Base-by-base conservation (phyloP, 2,113 vertebrate species). In the Donacobius atricapilla region DNA sequence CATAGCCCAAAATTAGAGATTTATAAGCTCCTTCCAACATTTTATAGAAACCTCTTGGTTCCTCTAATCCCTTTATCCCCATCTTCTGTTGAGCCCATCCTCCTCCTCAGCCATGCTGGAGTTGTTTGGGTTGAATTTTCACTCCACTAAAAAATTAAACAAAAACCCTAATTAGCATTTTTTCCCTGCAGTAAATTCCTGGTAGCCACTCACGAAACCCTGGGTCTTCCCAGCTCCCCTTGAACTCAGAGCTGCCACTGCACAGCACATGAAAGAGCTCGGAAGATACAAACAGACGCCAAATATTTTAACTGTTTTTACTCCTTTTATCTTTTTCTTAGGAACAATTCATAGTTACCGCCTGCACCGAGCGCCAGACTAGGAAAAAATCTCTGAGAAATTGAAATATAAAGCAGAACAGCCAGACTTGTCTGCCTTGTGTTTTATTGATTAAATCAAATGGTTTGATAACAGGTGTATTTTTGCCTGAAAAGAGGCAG, bases 301-400 rank as follows among this genome's bases (percentile, higher is more conserved):
- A 1, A n/a, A 21, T 42, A 40, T 47, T 87, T 90, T 15, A 71
- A 72, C 33, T 66, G 20, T n/a, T 79, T 44, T 14, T 21, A n/a
- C 13, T 76, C 13, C 24, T 72, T 69, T 47, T 18, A 24, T 10
- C 57, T 35, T 58, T 15, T 66, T 40, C n/a, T 70, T 6, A 24
- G 14, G 18, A 87, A 51, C 5, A 44, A 63, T 31, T n/a, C 14
- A 0, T 0, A 35, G 7, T 10, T 66, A 10, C 14, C 9, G 35
- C 1, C 0, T 5, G 35, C 3, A 16, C 10, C 24, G 61, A 35
- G 16, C 31, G 35, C 7, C 70, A 42, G 44, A 42, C 1, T 2
- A 21, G 37, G 13, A 25, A 35, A 50, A 54, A 22, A 3, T 6
- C 5, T 15, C 31, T 4, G 24, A 65, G 11, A 35, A 12, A 66